Evolutionary conservation across 2,888 invertebrate species (phyloP).

Genomic region (Luperina nickerlii): DNA sequence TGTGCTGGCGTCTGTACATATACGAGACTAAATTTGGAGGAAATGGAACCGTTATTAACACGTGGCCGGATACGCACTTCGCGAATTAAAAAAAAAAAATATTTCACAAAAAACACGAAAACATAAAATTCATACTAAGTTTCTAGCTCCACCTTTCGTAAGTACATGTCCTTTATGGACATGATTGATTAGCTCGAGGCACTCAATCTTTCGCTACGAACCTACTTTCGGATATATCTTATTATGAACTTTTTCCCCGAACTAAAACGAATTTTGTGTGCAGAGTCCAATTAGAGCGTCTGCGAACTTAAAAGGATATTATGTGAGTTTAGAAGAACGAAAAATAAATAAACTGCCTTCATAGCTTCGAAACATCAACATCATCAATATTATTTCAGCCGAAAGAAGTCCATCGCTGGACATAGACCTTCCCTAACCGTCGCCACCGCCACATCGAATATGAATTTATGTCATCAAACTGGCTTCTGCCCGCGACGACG

Average conservation of each 20-base stretch:
- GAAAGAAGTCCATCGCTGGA: background rate
- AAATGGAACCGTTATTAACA: too few species aligned
- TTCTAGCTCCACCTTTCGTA: slow-evolving; percentile 9
- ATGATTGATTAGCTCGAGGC: slow-evolving; percentile 50
- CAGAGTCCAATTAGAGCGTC: slow-evolving; percentile 11
- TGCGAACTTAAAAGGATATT: background rate
- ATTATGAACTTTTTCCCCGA: slow-evolving; percentile 31
- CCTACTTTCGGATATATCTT: slow-evolving; percentile 33
- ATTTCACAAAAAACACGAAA: slow-evolving; percentile 5
- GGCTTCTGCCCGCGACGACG: too few species aligned
- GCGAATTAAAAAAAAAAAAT: slow-evolving; percentile 2
- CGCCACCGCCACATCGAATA: background rate
- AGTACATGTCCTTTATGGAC: slow-evolving; percentile 46
- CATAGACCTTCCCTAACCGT: background rate
- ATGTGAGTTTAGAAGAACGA: background rate
- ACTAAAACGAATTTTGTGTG: slow-evolving; percentile 16
- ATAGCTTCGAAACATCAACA: background rate
- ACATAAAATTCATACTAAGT: slow-evolving; percentile 15
- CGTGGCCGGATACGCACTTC: too few species aligned
- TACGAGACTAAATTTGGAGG: too few species aligned
- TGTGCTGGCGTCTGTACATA: too few species aligned
- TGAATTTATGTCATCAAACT: background rate
- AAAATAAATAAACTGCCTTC: background rate
- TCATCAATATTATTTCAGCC: background rate
- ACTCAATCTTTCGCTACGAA: slow-evolving; percentile 49